Evolutionary conservation across 1,140 invertebrate species (phyloP), one percentile per base, ranked within the genome.

Genomic region (Mizuhopecten yessoensis): DNA sequence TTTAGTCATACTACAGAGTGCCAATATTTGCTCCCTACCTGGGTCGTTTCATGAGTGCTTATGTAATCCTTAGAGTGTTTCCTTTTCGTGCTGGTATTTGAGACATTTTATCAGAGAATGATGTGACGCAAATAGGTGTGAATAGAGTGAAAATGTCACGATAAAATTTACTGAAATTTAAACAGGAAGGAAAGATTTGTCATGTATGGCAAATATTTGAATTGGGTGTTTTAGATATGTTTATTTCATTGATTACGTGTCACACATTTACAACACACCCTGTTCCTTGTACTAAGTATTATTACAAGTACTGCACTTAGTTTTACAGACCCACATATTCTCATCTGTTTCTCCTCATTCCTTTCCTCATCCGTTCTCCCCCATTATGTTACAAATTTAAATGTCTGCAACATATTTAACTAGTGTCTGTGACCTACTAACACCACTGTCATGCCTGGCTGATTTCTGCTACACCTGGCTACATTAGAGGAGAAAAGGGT

Each of bases 391-490:
- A 29, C 23, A 75, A n/a, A 75, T 75, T 75, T 3, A 75, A 45
- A 20, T 45, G 17, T 45, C 42, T 45, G 42, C 17, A 45, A 45
- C 42, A 9, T 45, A 10, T 39, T 45, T 45, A 45, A 45, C 42
- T n/a, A n/a, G n/a, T n/a, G n/a, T n/a, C 45, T 57, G 7, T 23
- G 45, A 57, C 45, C 57, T 29, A 75, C 23, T 75, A 75, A 75
- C 57, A 75, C 11, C 57, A 75, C n/a, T 75, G 57, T 75, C 57
- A 75, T 75, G 57, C n/a, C 57, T 75, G 20, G 29, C 57, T 29
- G 57, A 75, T 75, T 75, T n/a, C 57, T n/a, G 57, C 57, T 29
- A 75, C 57, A 75, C 57, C 57, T 75, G 57, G n/a, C 57, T 75
- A 29, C n/a, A 75, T 23, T 29, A 75, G 57, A 29, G 23, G 29